Percentiles rank a stretch among this genome's conserved stretches.
Evolutionary conservation across 2,888 invertebrate genomes (phyloP).

Genomic region (Eristalis tenax): DNA sequence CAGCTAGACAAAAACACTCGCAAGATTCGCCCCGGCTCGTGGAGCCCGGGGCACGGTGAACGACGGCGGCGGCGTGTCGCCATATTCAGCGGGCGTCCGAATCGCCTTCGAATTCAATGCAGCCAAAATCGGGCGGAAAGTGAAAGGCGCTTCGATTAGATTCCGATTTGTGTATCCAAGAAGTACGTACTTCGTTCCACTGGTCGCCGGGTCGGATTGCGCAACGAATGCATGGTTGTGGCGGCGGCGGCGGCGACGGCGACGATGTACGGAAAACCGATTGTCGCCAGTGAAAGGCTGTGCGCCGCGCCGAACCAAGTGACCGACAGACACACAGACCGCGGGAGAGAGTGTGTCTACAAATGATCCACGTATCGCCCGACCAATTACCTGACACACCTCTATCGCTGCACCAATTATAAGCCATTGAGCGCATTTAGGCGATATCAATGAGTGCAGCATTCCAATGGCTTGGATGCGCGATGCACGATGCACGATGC

Average conservation of each 20-base stretch:
- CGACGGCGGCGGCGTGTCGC: neutral
- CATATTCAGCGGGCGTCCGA: neutral
- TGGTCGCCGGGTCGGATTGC: constrained; percentile 21
- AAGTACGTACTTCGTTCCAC: constrained; percentile 14
- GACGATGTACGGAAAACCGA: neutral
- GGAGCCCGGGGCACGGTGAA: neutral
- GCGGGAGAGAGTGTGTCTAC: neutral
- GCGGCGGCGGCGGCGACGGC: neutral
- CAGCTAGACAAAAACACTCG: no score
- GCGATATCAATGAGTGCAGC: neutral
- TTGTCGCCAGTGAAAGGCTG: constrained; percentile 49
- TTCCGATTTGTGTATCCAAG: constrained; percentile 29
- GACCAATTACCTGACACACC: neutral
- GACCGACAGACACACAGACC: neutral
- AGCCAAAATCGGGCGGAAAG: constrained; percentile 42
- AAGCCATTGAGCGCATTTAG: neutral
- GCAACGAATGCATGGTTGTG: constrained; percentile 44
- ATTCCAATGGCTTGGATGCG: neutral
- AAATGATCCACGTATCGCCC: neutral
- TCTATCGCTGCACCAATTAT: neutral
- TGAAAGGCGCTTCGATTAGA: constrained; percentile 66
- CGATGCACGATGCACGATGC: neutral
- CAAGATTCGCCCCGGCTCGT: neutral
- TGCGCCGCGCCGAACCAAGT: neutral
- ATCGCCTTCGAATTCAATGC: constrained; percentile 10